phyloP scores from a whole-genome alignment of 64 coral and sea anemone genomes.

The Acropora tenuis region DNA sequence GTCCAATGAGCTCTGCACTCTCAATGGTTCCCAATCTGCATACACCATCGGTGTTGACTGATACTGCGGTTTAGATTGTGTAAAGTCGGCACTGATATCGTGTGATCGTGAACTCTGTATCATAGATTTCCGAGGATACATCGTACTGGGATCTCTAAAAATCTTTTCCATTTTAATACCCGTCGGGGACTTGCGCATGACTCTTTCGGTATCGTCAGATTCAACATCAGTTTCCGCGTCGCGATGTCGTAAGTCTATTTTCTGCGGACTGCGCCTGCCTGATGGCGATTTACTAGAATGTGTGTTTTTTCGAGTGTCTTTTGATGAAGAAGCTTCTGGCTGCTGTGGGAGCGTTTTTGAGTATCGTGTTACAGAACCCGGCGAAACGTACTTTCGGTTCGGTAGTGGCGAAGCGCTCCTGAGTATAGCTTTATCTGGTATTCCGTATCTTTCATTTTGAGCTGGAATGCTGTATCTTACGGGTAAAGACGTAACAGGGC shows the following conservation, averaged over 20 bases:
- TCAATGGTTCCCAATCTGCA: background rate
- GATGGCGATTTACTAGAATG: conserved; percentile 9
- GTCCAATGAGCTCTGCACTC: background rate
- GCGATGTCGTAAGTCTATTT: conserved; percentile 23
- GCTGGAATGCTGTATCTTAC: conserved; percentile 32
- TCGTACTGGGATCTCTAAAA: conserved; percentile 72
- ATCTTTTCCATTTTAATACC: conserved; percentile 92
- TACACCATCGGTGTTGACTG: conserved; percentile 47
- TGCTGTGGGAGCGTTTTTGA: background rate
- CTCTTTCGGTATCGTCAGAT: conserved; percentile 89
- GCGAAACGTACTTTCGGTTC: conserved; percentile 4
- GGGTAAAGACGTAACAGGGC: background rate
- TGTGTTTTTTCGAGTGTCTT: background rate
- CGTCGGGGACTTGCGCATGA: conserved; percentile 88
- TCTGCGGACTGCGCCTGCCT: background rate
- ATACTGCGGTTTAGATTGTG: conserved; percentile 39
- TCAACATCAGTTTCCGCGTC: conserved; percentile 79
- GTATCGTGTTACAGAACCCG: conserved; percentile 5
- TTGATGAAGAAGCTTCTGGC: background rate
- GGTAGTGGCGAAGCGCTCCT: background rate
- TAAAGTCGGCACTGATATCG: background rate
- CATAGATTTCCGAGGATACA: conserved; percentile 84
- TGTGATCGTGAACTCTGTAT: conserved; percentile 44
- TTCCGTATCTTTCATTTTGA: conserved; percentile 26
- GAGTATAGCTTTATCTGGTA: background rate